Conservation (phyloP, 2,888 invertebrate species). For the Linnaemya vulpina region DNA sequence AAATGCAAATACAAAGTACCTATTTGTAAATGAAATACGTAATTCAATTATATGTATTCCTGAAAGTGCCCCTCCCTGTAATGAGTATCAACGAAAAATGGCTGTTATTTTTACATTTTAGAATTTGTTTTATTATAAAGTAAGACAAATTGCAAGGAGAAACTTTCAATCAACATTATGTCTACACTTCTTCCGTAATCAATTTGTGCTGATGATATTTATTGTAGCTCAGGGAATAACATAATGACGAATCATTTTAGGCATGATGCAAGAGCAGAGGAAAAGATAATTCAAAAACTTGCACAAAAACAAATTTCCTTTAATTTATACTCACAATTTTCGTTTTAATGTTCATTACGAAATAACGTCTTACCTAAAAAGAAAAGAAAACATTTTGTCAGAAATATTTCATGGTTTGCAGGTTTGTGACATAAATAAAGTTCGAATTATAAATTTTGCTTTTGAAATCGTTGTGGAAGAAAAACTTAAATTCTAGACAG, state of each 20-base stretch:
- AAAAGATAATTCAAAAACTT: background rate
- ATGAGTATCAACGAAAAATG: background rate
- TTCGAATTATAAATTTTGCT: too few species aligned
- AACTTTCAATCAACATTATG: constrained; percentile 40
- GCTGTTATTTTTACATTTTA: background rate
- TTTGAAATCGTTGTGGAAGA: too few species aligned
- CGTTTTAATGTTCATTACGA: background rate
- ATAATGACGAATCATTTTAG: background rate
- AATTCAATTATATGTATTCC: too few species aligned
- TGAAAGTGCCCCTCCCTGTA: too few species aligned
- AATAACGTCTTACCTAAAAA: background rate
- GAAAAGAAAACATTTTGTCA: background rate
- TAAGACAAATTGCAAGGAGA: constrained; percentile 27
- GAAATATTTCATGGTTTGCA: too few species aligned
- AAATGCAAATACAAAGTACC: too few species aligned
- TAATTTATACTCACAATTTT: constrained; percentile 2
- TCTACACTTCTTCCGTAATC: constrained; percentile 30
- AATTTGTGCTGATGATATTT: constrained; percentile 8
- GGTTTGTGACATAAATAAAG: too few species aligned
- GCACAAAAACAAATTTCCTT: background rate
- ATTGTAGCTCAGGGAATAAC: constrained; percentile 6
- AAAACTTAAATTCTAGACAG: too few species aligned
- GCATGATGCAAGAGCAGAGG: background rate
- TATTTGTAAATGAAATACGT: too few species aligned
- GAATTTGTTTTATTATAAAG: background rate